Base-by-base conservation (phyloP, 2,888 invertebrate genomes). In the Tiliacea citrago region DNA sequence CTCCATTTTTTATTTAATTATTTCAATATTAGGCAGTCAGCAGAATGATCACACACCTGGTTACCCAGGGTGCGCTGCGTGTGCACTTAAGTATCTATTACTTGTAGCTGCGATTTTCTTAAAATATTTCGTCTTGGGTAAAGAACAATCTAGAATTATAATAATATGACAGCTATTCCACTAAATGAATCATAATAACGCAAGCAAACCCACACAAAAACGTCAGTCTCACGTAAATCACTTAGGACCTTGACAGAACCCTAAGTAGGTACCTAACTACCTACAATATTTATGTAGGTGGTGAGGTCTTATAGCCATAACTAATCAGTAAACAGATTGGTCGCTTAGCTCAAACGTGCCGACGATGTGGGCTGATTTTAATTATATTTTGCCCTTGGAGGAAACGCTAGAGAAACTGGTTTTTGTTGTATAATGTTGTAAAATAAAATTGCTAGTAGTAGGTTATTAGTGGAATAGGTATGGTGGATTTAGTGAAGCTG, bases 281-380 rank as follows among this genome's bases (percentile, higher is more conserved):
- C 18, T 77, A 39, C 35, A 51, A 24, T 75, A 75, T 29, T 39
- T 53, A 68, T 68, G 77, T 83, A 80, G 83, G 82, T 77, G 73
- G 74, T 73, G 79, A 83, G 75, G 69, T 79, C 68, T 75, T 82
- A 80, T 58, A 71, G 16, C 83, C 82, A 75, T 79, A 69, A 63
- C 84, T 88, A 89, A 89, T 89, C 83, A 70, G 75, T 78, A 78
- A 86, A 81, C 76, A 77, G 85, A 86, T 83, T 81, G 69, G 69
- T 72, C 73, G 73, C 78, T 86, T 82, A 84, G 75, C 76, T 82
- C 84, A 88, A 87, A 88, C 75, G 68, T 45, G 71, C 86, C 82
- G 88, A 58, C 70, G 61, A 60, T 53, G 88, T 86, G 84, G 88
- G 87, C 74, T 68, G 78, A 58, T 75, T 86, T 78, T 84, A 84